Conservation (phyloP, 2,797 vertebrate genomes). For the Pseudomugil gertrudae region DNA sequence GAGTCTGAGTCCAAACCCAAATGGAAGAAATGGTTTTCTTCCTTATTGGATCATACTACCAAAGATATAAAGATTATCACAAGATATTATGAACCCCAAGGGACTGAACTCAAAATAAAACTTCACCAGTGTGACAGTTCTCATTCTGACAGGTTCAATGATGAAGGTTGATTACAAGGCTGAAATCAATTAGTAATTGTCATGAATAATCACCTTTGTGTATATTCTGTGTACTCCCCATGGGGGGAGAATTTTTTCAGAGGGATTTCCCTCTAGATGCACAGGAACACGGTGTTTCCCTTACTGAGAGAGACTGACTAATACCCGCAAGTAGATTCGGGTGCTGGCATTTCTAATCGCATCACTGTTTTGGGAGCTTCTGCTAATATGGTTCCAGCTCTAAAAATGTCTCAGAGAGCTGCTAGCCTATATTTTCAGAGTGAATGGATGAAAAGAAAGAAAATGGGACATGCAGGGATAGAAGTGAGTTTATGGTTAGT, state of each 20-base stretch:
- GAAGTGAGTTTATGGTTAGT: too few relatives aligned
- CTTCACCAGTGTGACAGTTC: constrained; percentile 1
- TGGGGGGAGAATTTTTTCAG: constrained; percentile 17
- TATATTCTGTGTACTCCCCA: background rate
- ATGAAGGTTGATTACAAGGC: constrained; percentile 10
- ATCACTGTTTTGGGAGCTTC: constrained; percentile 36
- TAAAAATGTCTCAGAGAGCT: constrained; percentile 56
- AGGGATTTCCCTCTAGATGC: constrained; percentile 21
- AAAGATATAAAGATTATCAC: background rate
- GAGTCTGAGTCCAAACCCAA: background rate
- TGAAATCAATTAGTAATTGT: constrained; percentile 27
- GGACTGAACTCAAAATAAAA: background rate
- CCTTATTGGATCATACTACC: background rate
- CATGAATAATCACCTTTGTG: constrained; percentile 10
- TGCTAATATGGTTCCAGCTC: constrained; percentile 49
- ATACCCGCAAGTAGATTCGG: constrained; percentile 32
- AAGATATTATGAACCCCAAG: background rate
- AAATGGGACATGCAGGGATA: constrained; percentile 13
- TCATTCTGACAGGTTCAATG: constrained; percentile 4
- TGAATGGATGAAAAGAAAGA: background rate
- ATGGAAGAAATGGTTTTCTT: background rate
- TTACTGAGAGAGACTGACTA: constrained; percentile 26
- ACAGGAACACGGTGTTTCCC: constrained; percentile 3
- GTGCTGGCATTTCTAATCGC: constrained; percentile 42
- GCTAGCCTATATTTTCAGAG: constrained; percentile 56